phyloP scores from a whole-genome alignment of 2,888 invertebrate genomes.

The Tetheella fluctuosa region DNA sequence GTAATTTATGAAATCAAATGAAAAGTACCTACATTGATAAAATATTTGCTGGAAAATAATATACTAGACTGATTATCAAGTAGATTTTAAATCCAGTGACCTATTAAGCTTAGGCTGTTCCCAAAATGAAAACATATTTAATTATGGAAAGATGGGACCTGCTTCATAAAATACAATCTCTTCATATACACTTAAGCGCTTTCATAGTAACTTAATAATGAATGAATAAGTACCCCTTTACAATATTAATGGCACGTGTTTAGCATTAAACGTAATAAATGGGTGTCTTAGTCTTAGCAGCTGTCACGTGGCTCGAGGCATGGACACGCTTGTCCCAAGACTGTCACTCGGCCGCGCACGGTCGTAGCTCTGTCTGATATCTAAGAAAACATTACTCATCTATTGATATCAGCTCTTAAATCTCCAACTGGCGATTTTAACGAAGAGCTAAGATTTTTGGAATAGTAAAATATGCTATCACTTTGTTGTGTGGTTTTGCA shows the following conservation, averaged over 20 bases:
- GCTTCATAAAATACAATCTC: background rate
- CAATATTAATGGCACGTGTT: constrained; percentile 5
- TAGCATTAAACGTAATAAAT: constrained; percentile 1
- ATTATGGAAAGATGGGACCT: too few species aligned
- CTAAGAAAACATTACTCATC: background rate
- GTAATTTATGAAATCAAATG: too few species aligned
- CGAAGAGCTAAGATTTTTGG: too few species aligned
- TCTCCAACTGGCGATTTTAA: too few species aligned
- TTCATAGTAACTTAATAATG: constrained; percentile 3
- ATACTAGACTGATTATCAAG: too few species aligned
- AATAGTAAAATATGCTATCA: too few species aligned
- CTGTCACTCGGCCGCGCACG: background rate
- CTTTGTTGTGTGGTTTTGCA: too few species aligned
- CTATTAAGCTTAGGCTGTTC: too few species aligned
- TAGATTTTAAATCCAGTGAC: too few species aligned
- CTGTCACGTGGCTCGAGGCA: background rate
- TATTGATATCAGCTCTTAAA: background rate
- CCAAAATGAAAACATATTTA: too few species aligned
- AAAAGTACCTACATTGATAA: too few species aligned
- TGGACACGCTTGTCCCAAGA: background rate
- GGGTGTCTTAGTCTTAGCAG: background rate
- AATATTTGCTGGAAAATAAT: too few species aligned
- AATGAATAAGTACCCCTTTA: constrained; percentile 3
- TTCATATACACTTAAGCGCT: constrained; percentile 5
- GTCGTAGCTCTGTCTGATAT: background rate